phyloP scores from a whole-genome alignment of 2,113 vertebrate genomes.

The Rattus rattus region DNA sequence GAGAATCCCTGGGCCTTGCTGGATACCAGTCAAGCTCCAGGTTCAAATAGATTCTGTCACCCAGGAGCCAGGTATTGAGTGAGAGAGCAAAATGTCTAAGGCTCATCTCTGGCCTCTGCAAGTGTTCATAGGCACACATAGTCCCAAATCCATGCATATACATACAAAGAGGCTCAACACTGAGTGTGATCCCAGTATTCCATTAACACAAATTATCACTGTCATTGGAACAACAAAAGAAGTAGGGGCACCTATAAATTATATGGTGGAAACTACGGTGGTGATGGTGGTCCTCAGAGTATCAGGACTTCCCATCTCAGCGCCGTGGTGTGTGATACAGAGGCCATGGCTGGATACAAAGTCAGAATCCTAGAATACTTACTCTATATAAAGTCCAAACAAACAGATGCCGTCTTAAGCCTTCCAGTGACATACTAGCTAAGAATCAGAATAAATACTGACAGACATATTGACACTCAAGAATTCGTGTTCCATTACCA shows the following conservation, averaged over 20 bases:
- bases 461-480: not conserved
- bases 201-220: not conserved
- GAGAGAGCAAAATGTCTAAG: not conserved
- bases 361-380: not conserved
- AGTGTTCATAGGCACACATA: not conserved
- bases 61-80: not conserved
- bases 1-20: not conserved
- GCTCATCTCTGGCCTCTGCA: not conserved
- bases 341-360: not conserved
- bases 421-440: not conserved
- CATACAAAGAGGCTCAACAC: not conserved
- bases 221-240: not conserved
- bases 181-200: not conserved
- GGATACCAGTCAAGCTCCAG: not conserved
- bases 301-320: not conserved
- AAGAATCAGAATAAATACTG: not conserved
- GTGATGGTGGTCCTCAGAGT: not conserved
- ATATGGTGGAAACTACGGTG: not conserved
- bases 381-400: not conserved
- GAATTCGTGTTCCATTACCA: not conserved
- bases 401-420: not conserved
- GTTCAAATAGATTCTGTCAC: not conserved
- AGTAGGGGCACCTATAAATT: not conserved
- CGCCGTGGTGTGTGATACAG: not conserved
- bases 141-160: not conserved